Evolutionary conservation across 2,113 vertebrate genomes (phyloP).

Genomic region (Macroglossus sobrinus): DNA sequence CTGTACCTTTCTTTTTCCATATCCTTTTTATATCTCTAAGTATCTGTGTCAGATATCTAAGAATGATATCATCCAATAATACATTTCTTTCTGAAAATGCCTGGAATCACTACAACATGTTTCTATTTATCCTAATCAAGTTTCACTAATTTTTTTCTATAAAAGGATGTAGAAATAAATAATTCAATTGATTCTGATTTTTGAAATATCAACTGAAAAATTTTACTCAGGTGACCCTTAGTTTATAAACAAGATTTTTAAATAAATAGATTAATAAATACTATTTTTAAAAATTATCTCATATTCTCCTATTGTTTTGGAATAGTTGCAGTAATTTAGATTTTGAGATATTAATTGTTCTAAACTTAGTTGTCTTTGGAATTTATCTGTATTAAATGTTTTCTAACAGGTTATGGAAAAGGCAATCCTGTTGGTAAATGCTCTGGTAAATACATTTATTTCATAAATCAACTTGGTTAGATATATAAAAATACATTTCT

Average conservation of each 20-base stretch:
- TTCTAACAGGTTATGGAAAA: background rate
- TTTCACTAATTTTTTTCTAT: background rate
- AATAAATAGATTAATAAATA: background rate
- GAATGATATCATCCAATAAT: background rate
- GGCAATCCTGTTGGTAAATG: background rate
- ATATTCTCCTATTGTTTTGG: background rate
- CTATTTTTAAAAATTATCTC: background rate
- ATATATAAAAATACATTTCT: background rate
- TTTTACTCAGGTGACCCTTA: background rate
- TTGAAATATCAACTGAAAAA: background rate
- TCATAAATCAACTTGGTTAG: background rate
- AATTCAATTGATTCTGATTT: background rate
- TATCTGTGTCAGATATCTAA: background rate
- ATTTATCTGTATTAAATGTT: background rate
- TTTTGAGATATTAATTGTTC: background rate
- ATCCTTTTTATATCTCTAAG: background rate
- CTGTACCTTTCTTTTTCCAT: background rate
- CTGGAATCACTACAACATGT: background rate
- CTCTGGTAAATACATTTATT: background rate
- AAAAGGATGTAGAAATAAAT: background rate
- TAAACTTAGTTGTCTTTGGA: background rate
- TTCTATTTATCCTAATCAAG: background rate
- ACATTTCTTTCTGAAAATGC: background rate
- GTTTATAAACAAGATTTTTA: background rate
- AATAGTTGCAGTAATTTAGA: background rate